These are phyloP conservation scores for Ceriagrion tenellum DNA, from an alignment of 2,888 invertebrate species.

Conservation along the genomic window DNA sequence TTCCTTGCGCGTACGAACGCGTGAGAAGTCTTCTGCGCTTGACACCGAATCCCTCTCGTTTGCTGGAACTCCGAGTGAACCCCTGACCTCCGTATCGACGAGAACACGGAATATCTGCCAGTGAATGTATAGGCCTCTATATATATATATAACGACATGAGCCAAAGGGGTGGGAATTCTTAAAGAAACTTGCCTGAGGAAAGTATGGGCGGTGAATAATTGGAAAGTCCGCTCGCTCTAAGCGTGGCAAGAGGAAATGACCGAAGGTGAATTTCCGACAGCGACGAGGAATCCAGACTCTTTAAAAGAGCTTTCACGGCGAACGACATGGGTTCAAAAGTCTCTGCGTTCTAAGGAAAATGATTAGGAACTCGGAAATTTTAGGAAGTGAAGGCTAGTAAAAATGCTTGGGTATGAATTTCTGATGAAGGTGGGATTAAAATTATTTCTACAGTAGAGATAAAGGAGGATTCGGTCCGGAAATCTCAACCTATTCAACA, in stretches of 20 bases:
- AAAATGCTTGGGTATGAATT: too few species aligned
- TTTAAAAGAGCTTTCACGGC: not conserved
- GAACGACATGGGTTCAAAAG: not conserved
- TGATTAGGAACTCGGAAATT: too few species aligned
- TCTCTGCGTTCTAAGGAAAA: not conserved
- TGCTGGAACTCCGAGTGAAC: not conserved
- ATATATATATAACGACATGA: slow-evolving; percentile 1
- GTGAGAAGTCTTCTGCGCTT: not conserved
- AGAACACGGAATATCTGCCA: not conserved
- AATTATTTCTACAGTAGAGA: too few species aligned
- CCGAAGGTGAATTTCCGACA: not conserved
- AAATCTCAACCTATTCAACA: too few species aligned
- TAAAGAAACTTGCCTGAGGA: not conserved
- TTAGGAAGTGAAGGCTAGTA: too few species aligned
- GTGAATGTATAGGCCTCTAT: not conserved
- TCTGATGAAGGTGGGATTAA: too few species aligned
- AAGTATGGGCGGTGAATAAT: slow-evolving; percentile 34
- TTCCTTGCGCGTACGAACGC: slow-evolving; percentile 31
- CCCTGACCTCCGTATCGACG: slow-evolving; percentile 22
- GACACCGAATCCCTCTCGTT: slow-evolving; percentile 1
- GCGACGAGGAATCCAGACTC: not conserved
- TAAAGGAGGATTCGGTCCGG: too few species aligned
- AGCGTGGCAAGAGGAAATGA: not conserved
- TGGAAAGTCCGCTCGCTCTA: not conserved
- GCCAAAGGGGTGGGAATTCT: not conserved